Base-by-base conservation (phyloP, 2,888 invertebrate genomes). In the Platycheirus albimanus region DNA sequence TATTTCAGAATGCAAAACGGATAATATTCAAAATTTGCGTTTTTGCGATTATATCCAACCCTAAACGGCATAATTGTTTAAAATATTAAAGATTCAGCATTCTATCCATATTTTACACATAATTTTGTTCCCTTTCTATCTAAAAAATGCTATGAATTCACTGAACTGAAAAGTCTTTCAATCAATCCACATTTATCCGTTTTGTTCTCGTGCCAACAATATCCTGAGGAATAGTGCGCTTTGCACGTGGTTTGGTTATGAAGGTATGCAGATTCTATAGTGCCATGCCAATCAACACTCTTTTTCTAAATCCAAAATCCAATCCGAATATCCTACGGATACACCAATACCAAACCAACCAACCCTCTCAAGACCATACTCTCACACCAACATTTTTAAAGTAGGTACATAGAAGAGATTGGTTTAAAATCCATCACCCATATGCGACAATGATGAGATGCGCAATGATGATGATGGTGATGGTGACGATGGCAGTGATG, bases 211-310 rank as follows among this genome's bases (percentile, higher is more conserved):
- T 69, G 69, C 43, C 75, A 79, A 75, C 69, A 74, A 49, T 45
- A 8, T 64, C 69, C 56, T 51, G 24, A 10, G 36, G 28, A 56
- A 69, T 49, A 36, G 54, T 67, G 49, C 49, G n/a, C 45, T 45
- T 49, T 56, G 67, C 75, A 75, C 38, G 63, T 69, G 47, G 56
- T 43, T 64, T 69, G 54, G 54, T 41, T 56, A 49, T 33, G n/a
- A n/a, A n/a, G 38, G 17, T 45, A 70, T 76, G 70, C 64, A 64
- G 52, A 70, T 76, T 54, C 58, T 17, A n/a, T n/a, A 36, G 56
- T 76, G 70, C 45, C 76, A 76, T 80, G 76, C 64, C 80, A 81
- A 81, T 81, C 80, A 81, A 36, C 61, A 74, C 45, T 45, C 28
- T 41, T 56, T 58, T 58, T 30, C 15, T 7, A 54, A 54, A 54